Conservation (phyloP, 1,140 invertebrate genomes). For the Drosophila sulfurigaster region DNA sequence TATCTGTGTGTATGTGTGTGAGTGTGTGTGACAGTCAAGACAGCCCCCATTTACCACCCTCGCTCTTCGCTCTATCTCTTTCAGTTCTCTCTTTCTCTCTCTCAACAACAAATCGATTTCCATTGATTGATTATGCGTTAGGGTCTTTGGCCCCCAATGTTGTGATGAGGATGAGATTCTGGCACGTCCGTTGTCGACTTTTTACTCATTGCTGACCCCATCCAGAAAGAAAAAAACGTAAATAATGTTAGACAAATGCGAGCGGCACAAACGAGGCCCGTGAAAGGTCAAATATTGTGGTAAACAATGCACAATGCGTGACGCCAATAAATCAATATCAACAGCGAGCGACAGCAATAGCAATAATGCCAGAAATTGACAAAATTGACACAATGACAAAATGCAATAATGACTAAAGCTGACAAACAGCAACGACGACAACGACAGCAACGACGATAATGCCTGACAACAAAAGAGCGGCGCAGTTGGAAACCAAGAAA, state of each 20-base stretch:
- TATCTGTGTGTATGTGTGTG: slow-evolving; percentile 14
- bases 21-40: slow-evolving; percentile 19
- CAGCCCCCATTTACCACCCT: not conserved
- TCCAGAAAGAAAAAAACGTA: not conserved
- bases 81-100: slow-evolving; percentile 27
- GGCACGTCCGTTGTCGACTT: slow-evolving; percentile 30
- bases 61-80: not conserved
- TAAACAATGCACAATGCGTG: slow-evolving; percentile 59
- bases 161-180: not conserved
- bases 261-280: slow-evolving; percentile 9
- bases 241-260: slow-evolving; percentile 51
- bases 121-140: slow-evolving; percentile 77
- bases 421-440: slow-evolving; percentile 2
- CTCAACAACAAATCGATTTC: slow-evolving; percentile 73
- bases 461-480: slow-evolving; percentile 6
- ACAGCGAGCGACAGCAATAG: slow-evolving; percentile 38
- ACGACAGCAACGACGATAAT: not conserved
- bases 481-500: slow-evolving; percentile 16
- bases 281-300: slow-evolving; percentile 65
- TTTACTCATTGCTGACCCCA: slow-evolving; percentile 18
- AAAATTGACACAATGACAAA: slow-evolving; percentile 61
- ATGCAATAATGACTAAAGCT: slow-evolving; percentile 28
- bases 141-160: slow-evolving; percentile 21
- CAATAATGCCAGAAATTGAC: slow-evolving; percentile 34
- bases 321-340: slow-evolving; percentile 71